Conservation (phyloP, 30 jellyfish, hydroid and myxozoan species). For the Cassiopea andromeda region DNA sequence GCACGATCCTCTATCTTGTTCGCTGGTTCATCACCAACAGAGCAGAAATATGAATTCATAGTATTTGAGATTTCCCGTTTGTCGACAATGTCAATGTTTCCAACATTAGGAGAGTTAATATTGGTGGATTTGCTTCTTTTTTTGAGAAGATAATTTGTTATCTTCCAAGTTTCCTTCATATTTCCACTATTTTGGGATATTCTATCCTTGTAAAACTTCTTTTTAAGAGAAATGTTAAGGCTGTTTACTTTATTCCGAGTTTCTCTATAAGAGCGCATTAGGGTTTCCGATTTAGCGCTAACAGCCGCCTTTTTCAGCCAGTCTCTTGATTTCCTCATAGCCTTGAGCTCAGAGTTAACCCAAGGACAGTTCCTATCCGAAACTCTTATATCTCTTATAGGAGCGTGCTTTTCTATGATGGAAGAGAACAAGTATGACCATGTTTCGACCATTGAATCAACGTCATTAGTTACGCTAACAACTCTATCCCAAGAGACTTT, state of each 20-base stretch:
- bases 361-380: conserved; percentile 32
- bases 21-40: neutral
- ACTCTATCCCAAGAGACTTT: conserved; percentile 20
- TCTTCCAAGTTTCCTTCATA: conserved; percentile 6
- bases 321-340: neutral
- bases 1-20: neutral
- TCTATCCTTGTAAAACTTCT: neutral
- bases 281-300: neutral
- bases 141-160: neutral
- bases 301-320: conserved; percentile 7
- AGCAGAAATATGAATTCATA: conserved; percentile 11
- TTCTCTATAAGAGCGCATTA: conserved; percentile 5
- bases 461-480: conserved; percentile 13
- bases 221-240: conserved; percentile 7
- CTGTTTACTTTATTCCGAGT: neutral
- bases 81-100: neutral
- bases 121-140: conserved; percentile 1
- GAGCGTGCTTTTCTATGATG: conserved; percentile 40
- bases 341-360: neutral
- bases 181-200: neutral
- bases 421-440: neutral
- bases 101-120: conserved; percentile 1
- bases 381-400: conserved; percentile 19
- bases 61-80: conserved; percentile 1
- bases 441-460: conserved; percentile 5